Conservation (phyloP, 2,797 vertebrate genomes). For the Psittacula derbiana region DNA sequence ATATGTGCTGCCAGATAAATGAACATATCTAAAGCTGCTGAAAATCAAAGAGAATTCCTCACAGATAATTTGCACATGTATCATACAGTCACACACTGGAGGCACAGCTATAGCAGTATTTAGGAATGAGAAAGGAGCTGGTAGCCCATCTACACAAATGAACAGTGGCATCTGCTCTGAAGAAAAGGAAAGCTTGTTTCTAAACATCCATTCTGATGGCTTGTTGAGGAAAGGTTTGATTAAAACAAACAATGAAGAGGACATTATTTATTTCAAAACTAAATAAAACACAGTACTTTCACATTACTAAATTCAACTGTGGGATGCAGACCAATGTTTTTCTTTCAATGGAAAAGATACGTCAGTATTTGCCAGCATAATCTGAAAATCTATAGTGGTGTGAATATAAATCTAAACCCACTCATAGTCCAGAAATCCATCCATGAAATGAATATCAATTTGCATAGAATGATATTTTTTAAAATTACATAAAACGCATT, state of each 20-base stretch:
- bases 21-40: neutral
- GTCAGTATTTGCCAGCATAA: neutral
- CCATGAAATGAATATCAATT: neutral
- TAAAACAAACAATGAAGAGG: neutral
- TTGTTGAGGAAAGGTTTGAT: neutral
- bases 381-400: neutral
- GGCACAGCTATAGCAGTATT: neutral
- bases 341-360: neutral
- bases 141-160: neutral
- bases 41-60: conserved; percentile 31
- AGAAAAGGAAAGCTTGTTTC: neutral
- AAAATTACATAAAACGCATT: neutral
- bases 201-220: neutral
- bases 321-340: neutral
- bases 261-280: neutral
- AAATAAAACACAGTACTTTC: neutral
- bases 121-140: neutral
- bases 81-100: neutral
- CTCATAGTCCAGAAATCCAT: neutral
- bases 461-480: neutral
- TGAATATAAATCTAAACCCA: neutral
- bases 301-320: neutral
- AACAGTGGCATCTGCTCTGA: neutral
- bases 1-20: neutral
- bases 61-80: conserved; percentile 20